Evolutionary conservation across 2,888 invertebrate genomes (phyloP), one percentile per base, ranked within the genome.

Genomic region (Spicauda simplicius): DNA sequence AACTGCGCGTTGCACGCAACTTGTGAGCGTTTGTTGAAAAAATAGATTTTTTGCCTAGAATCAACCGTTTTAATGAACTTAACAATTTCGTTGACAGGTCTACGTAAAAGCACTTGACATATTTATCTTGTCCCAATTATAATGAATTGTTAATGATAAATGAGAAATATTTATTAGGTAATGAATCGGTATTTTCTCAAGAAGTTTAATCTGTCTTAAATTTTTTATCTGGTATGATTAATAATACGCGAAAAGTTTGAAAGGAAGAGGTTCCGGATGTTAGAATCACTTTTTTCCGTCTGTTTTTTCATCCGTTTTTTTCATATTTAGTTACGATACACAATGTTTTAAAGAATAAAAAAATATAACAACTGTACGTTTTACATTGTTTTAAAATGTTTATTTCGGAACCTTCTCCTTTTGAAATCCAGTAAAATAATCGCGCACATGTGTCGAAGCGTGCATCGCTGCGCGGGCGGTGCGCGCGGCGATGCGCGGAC

Each of bases 401-500:
- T n/a, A n/a, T 11, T n/a, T 45, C 12, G n/a, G n/a, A n/a, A n/a
- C 45, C 45, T 45, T n/a, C 45, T 45, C 41, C 41, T 41, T 45
- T n/a, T n/a, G 16, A 45, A 45, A n/a, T 45, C n/a, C 50, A 11
- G 18, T n/a, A 50, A 50, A 10, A 50, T 18, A 48, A 50, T 18
- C 18, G 50, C 50, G 48, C 48, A 48, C 48, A 50, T 18, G 50
- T 52, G 37, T 37, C 1, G 37, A 53, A 61, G 25, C 52, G 52
- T 50, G 53, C 60, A 60, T 50, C 30, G 60, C 14, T 20, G n/a
- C 41, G 58, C 64, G 58, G 53, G 77, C 50, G 48, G 79, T 83
- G 88, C 83, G 88, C 83, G 84, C 86, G 85, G 75, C 80, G 85
- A 79, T 76, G 86, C 85, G 84, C 80, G 70, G 81, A 89, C 91